A percentile compares a stretch with the other conserved stretches of the same genome.
Evolutionary conservation across 2,888 invertebrate genomes (phyloP).

Genomic region (Ophioninae sp.): DNA sequence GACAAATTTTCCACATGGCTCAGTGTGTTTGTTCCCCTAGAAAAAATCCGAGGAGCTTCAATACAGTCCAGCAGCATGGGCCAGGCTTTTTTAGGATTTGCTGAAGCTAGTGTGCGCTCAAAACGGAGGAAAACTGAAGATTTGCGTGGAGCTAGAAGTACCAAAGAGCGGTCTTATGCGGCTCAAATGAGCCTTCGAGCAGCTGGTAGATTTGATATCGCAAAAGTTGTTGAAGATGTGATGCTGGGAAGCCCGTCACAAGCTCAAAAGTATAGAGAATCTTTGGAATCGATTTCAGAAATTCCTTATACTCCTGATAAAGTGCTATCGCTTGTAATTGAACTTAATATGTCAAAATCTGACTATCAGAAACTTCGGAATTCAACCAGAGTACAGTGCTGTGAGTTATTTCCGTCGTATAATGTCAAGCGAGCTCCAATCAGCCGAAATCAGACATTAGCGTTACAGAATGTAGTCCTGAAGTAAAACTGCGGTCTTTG

Average conservation of each 20-base stretch:
- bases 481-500: slow-evolving; percentile 5
- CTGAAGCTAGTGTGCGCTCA: slow-evolving; percentile 5
- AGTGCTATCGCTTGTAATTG: slow-evolving; percentile 7
- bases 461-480: slow-evolving; percentile 12
- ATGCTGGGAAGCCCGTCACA: neutral
- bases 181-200: slow-evolving; percentile 8
- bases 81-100: no score
- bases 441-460: slow-evolving; percentile 11
- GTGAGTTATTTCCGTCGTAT: slow-evolving; percentile 6
- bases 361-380: slow-evolving; percentile 12
- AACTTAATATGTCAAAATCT: slow-evolving; percentile 7
- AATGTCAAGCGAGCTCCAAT: slow-evolving; percentile 4
- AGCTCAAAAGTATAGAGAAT: slow-evolving; percentile 9
- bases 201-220: slow-evolving; percentile 3
- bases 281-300: no score
- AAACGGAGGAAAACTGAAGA: slow-evolving; percentile 14
- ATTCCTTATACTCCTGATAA: slow-evolving; percentile 14
- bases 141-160: neutral
- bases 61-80: no score
- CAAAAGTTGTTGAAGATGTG: slow-evolving; percentile 12
- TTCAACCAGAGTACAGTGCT: slow-evolving; percentile 4
- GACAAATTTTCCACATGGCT: slow-evolving; percentile 11
- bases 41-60: no score
- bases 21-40: slow-evolving; percentile 6
- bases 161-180: slow-evolving; percentile 23